These are phyloP conservation scores for Neotragus moschatus DNA, from an alignment of 2,113 vertebrate genomes.

Conservation along the genomic window DNA sequence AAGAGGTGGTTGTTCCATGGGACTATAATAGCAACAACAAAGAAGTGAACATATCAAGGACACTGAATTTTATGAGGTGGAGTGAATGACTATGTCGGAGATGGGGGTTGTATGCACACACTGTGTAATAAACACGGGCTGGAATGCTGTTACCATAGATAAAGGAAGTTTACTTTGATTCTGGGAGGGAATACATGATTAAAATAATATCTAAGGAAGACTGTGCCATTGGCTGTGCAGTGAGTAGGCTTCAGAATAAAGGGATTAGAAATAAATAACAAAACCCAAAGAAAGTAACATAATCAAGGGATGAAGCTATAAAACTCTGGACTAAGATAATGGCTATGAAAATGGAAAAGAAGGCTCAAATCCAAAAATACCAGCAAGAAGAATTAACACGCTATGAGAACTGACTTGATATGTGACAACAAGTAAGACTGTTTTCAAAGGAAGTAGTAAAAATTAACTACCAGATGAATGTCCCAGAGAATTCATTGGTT, in stretches of 20 bases:
- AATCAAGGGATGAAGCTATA: neutral
- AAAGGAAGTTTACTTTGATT: neutral
- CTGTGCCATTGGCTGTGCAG: neutral
- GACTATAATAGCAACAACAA: neutral
- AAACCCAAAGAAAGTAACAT: neutral
- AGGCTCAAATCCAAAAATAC: neutral
- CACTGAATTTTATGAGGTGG: neutral
- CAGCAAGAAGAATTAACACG: neutral
- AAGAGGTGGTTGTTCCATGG: neutral
- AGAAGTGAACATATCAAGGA: neutral
- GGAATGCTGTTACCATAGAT: neutral
- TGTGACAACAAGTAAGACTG: neutral
- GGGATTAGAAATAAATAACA: neutral
- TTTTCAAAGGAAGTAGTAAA: constrained; percentile 42
- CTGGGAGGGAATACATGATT: neutral
- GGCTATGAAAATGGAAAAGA: neutral
- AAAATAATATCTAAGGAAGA: neutral
- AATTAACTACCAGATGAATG: constrained; percentile 46
- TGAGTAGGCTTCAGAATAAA: neutral
- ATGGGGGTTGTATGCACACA: too few species aligned
- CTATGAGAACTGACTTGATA: constrained; percentile 21
- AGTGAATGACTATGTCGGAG: neutral
- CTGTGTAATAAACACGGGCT: neutral
- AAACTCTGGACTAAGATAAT: neutral
- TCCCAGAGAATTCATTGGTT: constrained; percentile 25